Base-by-base conservation (phyloP, 1,140 invertebrate species). In the Zaprionus camerounensis region DNA sequence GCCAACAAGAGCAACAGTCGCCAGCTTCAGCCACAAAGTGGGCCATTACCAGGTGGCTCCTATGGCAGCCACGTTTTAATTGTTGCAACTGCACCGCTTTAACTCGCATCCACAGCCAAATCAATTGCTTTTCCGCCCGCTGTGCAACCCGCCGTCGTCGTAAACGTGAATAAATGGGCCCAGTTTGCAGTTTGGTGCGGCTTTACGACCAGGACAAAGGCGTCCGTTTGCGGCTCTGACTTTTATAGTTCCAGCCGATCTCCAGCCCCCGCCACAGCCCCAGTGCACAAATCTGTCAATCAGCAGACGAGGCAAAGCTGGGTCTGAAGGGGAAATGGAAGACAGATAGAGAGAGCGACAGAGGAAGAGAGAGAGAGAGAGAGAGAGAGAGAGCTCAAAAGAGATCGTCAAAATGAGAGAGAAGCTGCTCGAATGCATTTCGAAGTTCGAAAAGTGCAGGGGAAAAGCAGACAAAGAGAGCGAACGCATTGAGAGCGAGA, bases 11-110 rank as follows among this genome's bases (percentile, higher is more conserved):
- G 74, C 84, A 81, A 80, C 77, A 83, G 87, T 87, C 78, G 71
- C 84, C 55, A n/a, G 53, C 44, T 24, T n/a, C 58, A 12, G 55
- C 31, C 71, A 20, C 63, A 69, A 75, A 84, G 77, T 78, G 53
- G 83, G 84, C 84, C 81, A 87, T 87, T 87, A 87, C 88, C 84
- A 81, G 65, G 71, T 70, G 46, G 70, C 85, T 85, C 78, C 81
- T 72, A 36, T 71, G 62, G 81, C 76, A 80, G 83, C 80, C 70
- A 78, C 61, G 55, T 75, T 75, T 87, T 87, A 87, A 87, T 87
- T 87, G 83, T 88, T 88, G 78, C 66, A 61, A 61, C 69, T 72
- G 69, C 41, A n/a, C 55, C 22, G 36, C 62, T 53, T 63, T 58
- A 41, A 53, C 58, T 64, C 58, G 59, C 67, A 59, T 24, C 26